Percentiles rank a stretch among this genome's conserved stretches.
Evolutionary conservation across 2,113 vertebrate species (phyloP).

Genomic region (Corvus moneduloides): DNA sequence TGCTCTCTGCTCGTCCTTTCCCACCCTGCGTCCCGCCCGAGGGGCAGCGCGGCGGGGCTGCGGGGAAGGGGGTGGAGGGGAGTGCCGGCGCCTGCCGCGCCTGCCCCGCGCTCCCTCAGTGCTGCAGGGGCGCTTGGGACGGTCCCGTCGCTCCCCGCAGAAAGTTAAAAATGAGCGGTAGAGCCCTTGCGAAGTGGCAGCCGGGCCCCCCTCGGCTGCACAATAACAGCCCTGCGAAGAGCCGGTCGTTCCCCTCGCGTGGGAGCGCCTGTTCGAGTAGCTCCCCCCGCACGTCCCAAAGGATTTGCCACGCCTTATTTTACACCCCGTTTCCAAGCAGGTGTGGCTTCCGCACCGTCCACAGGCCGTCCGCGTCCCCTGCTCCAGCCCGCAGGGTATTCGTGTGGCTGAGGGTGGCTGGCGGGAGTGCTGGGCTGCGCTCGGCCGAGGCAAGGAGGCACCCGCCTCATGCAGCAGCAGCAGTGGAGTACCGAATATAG

Average conservation of each 20-base stretch:
- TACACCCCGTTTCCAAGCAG: no score
- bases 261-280: neutral
- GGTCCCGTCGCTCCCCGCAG: neutral
- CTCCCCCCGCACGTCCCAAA: no score
- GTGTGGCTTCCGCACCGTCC: neutral
- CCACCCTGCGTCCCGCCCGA: neutral
- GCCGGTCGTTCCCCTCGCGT: neutral
- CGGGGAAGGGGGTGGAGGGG: no score
- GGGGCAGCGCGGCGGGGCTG: neutral
- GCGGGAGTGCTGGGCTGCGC: neutral
- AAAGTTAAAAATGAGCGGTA: neutral
- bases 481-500: accelerated
- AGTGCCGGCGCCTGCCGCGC: accelerated
- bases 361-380: neutral
- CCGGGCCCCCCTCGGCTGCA: neutral
- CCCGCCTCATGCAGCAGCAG: neutral
- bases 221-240: neutral
- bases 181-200: neutral
- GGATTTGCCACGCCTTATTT: neutral
- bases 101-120: neutral
- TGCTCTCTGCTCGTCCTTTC: neutral
- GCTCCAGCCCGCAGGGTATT: accelerated
- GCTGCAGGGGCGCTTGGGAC: neutral
- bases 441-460: neutral
- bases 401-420: accelerated